Evolutionary conservation across 2,113 vertebrate genomes (phyloP).

Genomic region (Syrrhaptes paradoxus): DNA sequence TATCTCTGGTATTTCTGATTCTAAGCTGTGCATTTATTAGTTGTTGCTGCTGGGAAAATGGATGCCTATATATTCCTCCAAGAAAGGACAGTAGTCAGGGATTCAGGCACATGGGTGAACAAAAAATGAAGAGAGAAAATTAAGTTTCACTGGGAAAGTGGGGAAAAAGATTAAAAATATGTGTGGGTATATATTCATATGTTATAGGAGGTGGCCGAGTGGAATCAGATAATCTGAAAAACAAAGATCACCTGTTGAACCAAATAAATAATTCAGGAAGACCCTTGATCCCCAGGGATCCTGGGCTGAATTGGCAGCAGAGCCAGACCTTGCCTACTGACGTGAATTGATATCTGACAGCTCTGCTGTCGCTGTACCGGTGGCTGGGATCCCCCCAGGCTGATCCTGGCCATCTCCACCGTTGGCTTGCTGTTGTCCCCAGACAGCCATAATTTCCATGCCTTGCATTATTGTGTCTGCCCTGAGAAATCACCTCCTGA

Average conservation of each 20-base stretch:
- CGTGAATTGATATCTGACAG: neutral
- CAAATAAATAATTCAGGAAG: slow-evolving; percentile 35
- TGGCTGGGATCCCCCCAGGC: neutral
- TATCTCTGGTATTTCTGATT: slow-evolving; percentile 37
- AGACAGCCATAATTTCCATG: neutral
- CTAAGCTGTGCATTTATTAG: slow-evolving; percentile 15
- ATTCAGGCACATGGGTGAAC: neutral
- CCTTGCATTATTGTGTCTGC: neutral
- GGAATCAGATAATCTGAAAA: neutral
- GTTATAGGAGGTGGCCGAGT: neutral
- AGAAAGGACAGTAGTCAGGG: neutral
- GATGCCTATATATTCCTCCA: neutral
- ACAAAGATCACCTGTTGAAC: neutral
- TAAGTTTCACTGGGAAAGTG: slow-evolving; percentile 7
- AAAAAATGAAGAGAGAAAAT: neutral
- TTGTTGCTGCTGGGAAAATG: slow-evolving; percentile 2
- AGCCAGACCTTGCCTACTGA: neutral
- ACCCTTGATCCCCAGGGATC: neutral
- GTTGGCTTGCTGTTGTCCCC: neutral
- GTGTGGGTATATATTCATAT: no score
- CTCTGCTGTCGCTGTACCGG: neutral
- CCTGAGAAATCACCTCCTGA: neutral
- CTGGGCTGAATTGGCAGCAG: neutral
- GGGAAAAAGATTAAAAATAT: neutral
- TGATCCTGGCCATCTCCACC: neutral